These are phyloP conservation scores for Lacerta bilineata DNA, from an alignment of 2,797 vertebrate species.

Conservation along the genomic window DNA sequence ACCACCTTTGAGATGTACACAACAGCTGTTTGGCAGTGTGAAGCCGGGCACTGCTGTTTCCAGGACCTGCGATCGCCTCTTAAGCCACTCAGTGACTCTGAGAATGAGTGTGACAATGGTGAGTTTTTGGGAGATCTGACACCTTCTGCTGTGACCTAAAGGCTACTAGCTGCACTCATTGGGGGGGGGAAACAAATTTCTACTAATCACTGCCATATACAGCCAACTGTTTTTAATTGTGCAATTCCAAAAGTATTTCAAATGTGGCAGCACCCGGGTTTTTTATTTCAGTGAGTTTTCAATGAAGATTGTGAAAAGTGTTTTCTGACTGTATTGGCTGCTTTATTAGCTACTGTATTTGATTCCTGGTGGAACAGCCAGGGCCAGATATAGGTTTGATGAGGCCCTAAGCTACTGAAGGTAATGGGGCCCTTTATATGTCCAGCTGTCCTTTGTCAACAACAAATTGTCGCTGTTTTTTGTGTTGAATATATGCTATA, in stretches of 20 bases:
- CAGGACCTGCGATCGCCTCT: slow-evolving; percentile 87
- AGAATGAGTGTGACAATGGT: slow-evolving; percentile 73
- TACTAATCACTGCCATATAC: neutral
- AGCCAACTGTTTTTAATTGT: no score
- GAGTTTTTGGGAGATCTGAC: neutral
- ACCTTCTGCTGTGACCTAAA: neutral
- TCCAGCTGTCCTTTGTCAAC: no score
- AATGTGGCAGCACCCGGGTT: neutral
- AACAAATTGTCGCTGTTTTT: no score
- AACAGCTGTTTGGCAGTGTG: slow-evolving; percentile 90
- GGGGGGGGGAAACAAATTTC: neutral
- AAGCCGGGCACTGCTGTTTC: slow-evolving; percentile 88
- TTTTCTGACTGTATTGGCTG: neutral
- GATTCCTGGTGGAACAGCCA: neutral
- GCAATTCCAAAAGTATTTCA: no score
- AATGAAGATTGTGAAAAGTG: neutral
- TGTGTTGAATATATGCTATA: no score
- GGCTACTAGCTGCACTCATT: neutral
- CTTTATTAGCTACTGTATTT: neutral
- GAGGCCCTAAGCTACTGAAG: no score
- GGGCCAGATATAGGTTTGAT: no score
- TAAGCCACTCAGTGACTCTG: slow-evolving; percentile 83
- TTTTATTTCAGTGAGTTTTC: neutral
- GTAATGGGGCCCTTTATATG: no score
- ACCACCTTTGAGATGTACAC: slow-evolving; percentile 83